A percentile compares a stretch with the other conserved stretches of the same genome.
Evolutionary conservation across 2,113 vertebrate species (phyloP).

Genomic region (Grammomys surdaster): DNA sequence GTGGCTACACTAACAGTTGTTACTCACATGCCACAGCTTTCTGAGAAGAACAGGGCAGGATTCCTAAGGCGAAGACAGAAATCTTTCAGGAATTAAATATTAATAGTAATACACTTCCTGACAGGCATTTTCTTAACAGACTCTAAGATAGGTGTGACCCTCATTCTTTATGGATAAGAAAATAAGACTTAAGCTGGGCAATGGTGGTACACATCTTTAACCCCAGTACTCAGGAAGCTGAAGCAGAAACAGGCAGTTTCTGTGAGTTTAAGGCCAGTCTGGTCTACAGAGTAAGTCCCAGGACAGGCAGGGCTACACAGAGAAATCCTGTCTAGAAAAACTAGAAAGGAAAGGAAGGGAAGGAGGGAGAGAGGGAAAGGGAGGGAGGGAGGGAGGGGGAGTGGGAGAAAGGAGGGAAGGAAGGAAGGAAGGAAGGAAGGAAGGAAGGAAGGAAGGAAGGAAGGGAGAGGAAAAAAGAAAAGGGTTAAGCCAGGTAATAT

Average conservation of each 20-base stretch:
- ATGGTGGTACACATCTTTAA: background rate
- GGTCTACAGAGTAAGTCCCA: too few relatives aligned
- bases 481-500: background rate
- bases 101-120: background rate
- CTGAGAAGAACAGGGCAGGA: background rate
- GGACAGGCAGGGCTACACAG: background rate
- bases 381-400: too few relatives aligned
- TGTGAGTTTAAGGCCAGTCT: background rate
- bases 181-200: background rate
- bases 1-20: background rate
- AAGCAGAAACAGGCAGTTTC: background rate
- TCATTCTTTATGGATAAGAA: background rate
- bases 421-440: too few relatives aligned
- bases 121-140: background rate
- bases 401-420: too few relatives aligned
- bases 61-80: background rate
- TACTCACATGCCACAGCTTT: background rate
- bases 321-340: background rate
- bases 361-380: background rate
- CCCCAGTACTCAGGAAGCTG: background rate
- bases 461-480: too few relatives aligned
- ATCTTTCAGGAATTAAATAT: background rate
- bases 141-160: background rate
- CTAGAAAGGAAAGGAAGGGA: background rate
- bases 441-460: too few relatives aligned